Evolutionary conservation across 2,888 invertebrate genomes (phyloP).

Genomic region (Sthenelais limicola): DNA sequence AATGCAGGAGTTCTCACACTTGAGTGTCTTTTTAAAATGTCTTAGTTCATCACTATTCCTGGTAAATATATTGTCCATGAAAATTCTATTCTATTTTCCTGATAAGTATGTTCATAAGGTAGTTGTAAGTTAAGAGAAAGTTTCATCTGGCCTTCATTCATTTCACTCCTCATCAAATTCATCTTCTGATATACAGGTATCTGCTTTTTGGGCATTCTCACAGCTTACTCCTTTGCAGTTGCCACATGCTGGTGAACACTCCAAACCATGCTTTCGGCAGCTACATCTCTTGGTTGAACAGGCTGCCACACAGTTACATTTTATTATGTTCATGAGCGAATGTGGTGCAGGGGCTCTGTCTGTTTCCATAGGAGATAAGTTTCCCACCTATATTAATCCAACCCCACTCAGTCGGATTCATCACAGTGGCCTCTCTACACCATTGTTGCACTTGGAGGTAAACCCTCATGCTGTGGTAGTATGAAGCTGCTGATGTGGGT

Average conservation of each 20-base stretch:
- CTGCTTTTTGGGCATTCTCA: not conserved
- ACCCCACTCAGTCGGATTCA: slow-evolving; percentile 50
- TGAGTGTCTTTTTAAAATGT: no score
- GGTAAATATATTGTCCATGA: no score
- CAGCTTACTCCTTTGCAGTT: slow-evolving; percentile 38
- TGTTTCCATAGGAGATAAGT: slow-evolving; percentile 40
- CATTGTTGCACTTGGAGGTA: slow-evolving; percentile 53
- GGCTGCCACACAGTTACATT: slow-evolving; percentile 50
- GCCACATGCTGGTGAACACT: slow-evolving; percentile 43
- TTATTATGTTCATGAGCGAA: slow-evolving; percentile 48
- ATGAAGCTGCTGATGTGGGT: slow-evolving; percentile 53
- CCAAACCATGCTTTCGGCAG: slow-evolving; percentile 34
- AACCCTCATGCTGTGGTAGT: slow-evolving; percentile 50
- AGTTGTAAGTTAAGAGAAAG: no score
- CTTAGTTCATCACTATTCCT: no score
- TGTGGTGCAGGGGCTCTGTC: slow-evolving; percentile 51
- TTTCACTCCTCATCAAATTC: no score
- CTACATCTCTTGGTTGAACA: slow-evolving; percentile 48
- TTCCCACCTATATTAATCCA: slow-evolving; percentile 45
- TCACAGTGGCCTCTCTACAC: slow-evolving; percentile 42
- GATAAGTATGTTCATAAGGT: no score
- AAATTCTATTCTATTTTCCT: no score
- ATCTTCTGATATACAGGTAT: no score
- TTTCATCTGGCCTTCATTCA: no score
- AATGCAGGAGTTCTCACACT: no score